Evolutionary conservation across 2,888 invertebrate genomes (phyloP).

Genomic region (Girardia tigrina): DNA sequence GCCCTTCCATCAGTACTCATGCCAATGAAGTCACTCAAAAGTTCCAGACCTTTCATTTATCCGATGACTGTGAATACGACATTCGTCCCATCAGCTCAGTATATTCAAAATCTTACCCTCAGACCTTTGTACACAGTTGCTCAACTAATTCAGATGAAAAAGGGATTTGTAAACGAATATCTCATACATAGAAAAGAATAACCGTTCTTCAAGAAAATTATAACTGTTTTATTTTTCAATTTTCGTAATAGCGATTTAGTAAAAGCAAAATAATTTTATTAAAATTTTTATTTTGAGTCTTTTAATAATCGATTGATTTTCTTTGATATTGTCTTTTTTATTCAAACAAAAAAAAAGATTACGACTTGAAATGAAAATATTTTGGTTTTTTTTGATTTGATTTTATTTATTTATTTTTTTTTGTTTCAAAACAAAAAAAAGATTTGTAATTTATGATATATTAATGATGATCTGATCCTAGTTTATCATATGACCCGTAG

Average conservation of each 20-base stretch:
- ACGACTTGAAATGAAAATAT: too few species aligned
- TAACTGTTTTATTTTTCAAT: slow-evolving; percentile 11
- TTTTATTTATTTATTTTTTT: too few species aligned
- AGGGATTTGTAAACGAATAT: background rate
- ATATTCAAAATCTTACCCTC: background rate
- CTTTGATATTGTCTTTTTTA: too few species aligned
- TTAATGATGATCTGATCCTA: too few species aligned
- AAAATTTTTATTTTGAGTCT: too few species aligned
- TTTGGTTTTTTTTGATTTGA: too few species aligned
- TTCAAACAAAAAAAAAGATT: too few species aligned
- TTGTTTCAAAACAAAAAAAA: too few species aligned
- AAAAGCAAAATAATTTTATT: too few species aligned
- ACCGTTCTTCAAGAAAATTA: background rate
- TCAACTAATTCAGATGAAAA: background rate
- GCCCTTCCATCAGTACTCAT: background rate
- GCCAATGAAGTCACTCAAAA: background rate
- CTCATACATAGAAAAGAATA: background rate
- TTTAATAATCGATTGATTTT: too few species aligned
- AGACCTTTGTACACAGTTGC: slow-evolving; percentile 5
- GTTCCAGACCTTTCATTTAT: background rate
- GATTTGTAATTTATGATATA: too few species aligned
- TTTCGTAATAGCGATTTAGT: background rate
- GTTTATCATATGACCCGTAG: too few species aligned
- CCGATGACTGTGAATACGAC: background rate
- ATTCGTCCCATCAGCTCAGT: background rate